These are phyloP conservation scores for Sprattus sprattus DNA, from an alignment of 2,113 vertebrate species.

Conservation along the genomic window DNA sequence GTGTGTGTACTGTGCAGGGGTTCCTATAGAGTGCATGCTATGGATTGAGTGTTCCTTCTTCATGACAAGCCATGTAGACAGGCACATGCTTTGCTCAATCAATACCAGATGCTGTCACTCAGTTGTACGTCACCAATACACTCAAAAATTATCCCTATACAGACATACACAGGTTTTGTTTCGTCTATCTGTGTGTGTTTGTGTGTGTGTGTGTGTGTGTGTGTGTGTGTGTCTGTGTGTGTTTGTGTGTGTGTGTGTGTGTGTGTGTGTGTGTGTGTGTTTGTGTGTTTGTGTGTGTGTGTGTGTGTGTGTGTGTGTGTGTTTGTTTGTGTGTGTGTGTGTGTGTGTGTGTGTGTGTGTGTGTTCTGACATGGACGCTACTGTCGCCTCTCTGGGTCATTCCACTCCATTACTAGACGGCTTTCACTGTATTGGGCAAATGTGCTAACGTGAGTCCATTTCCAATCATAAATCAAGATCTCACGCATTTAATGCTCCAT, in stretches of 20 bases:
- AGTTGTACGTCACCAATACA: background rate
- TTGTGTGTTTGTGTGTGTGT: background rate
- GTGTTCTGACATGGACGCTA: background rate
- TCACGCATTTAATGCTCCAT: constrained; percentile 25
- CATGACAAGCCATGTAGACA: background rate
- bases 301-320: background rate
- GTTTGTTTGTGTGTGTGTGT: background rate
- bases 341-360: background rate
- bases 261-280: background rate
- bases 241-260: background rate
- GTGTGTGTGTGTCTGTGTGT: too few relatives aligned
- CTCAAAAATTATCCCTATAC: too few relatives aligned
- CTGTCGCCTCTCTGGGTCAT: background rate
- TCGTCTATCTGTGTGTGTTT: background rate
- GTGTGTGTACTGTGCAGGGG: background rate
- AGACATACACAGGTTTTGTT: too few relatives aligned
- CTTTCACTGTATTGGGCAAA: background rate
- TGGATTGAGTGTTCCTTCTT: background rate
- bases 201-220: background rate
- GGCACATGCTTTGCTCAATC: background rate
- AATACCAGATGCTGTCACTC: background rate
- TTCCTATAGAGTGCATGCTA: background rate
- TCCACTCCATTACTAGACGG: background rate
- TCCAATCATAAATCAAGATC: constrained; percentile 43
- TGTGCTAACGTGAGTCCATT: constrained; percentile 23